Evolutionary conservation across 2,888 invertebrate genomes (phyloP), one percentile per base, ranked within the genome.

Genomic region (Saturnia pavonia): DNA sequence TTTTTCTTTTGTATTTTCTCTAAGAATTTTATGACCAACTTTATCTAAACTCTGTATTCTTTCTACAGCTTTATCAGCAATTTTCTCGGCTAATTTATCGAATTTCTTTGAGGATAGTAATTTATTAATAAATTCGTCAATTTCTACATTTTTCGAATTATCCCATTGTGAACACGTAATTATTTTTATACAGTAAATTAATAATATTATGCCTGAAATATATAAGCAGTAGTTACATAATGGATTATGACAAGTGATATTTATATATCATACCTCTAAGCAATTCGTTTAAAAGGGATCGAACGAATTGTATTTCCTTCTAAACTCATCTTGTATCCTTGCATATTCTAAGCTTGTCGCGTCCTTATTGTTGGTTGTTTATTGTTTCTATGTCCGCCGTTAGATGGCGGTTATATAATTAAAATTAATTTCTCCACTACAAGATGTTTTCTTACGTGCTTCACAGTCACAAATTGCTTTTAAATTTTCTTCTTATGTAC

Each of bases 11-110:
- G 16, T 60, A 60, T 27, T 14, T 14, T 60, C 25, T 27, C 57
- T 60, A 60, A 60, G 65, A 19, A 63, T 69, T 34, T 69, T 67
- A 12, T n/a, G 34, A 16, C 66, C 67, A 27, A 45, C 66, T n/a
- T 73, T 69, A 54, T 76, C 77, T 9, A 78, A 71, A 7, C 77
- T 70, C 57, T 74, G 74, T 0, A 87, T 78, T 75, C 81, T 84
- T 63, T 77, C 74, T 7, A 79, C 83, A 4, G 87, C 83, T 75
- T 78, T 85, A 0, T 84, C 79, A 12, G 85, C 86, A 54, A 87
- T 82, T 69, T 78, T 78, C 16, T 85, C 82, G 0, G 80, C 81
- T 0, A 87, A 68, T 69, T 81, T 72, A n/a, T 83, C 79, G 67
- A 87, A 83, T 69, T 80, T 83, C 7, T 81, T 73, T 0, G 86